Percentiles rank a stretch among this genome's conserved stretches.
Evolutionary conservation across 2,797 vertebrate species (phyloP).

Genomic region (Phoeniculus purpureus): DNA sequence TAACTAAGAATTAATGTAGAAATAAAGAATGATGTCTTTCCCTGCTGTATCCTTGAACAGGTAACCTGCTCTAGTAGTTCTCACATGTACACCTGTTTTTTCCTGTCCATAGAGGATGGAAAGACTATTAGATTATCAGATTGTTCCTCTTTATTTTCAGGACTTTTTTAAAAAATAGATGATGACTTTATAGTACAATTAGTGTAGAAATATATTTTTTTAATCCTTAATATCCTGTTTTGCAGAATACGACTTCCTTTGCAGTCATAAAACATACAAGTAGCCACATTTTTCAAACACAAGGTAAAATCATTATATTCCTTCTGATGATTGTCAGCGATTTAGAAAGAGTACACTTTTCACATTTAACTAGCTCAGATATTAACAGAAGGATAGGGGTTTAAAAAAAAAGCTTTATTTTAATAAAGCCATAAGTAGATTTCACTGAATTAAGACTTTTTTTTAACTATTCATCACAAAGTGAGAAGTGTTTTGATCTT

Average conservation of each 20-base stretch:
- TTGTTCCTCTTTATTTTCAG: slow-evolving; percentile 29
- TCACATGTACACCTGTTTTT: slow-evolving; percentile 14
- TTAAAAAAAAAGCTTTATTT: not conserved
- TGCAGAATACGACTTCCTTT: slow-evolving; percentile 20
- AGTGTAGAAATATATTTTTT: slow-evolving; percentile 36
- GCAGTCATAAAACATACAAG: slow-evolving; percentile 34
- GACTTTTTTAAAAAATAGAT: not conserved
- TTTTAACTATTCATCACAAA: not conserved
- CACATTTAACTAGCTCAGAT: not conserved
- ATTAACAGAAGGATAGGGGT: not conserved
- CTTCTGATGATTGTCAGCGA: not conserved
- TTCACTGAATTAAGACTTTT: not conserved
- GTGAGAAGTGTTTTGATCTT: not conserved
- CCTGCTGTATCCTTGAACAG: not conserved
- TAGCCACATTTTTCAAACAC: slow-evolving; percentile 28
- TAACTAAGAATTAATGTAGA: not conserved
- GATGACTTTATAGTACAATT: not conserved
- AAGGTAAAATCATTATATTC: slow-evolving; percentile 43
- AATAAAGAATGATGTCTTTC: not conserved
- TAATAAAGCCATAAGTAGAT: not conserved
- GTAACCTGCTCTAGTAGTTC: not conserved
- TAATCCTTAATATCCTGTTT: slow-evolving; percentile 61
- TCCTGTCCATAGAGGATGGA: not conserved
- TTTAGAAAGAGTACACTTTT: not conserved
- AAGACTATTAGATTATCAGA: slow-evolving; percentile 18